These are phyloP conservation scores for Bimastos eiseni DNA, from an alignment of 2,888 invertebrate genomes.

Conservation along the genomic window DNA sequence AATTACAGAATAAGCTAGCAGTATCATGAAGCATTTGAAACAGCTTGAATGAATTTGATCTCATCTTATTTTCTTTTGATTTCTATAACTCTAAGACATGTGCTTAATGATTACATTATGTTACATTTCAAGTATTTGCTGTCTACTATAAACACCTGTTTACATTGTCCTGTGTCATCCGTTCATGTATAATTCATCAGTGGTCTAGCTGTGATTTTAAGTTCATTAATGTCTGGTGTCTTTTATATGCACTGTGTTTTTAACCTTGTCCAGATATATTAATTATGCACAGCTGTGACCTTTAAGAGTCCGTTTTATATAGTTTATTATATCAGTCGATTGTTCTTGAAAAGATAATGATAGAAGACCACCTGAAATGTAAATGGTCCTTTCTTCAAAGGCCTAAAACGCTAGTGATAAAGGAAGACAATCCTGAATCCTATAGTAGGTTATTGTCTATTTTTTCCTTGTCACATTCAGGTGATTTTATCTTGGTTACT, in stretches of 20 bases:
- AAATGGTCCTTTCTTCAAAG: background rate
- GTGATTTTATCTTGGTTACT: background rate
- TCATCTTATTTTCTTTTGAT: background rate
- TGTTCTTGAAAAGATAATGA: background rate
- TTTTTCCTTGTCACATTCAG: background rate
- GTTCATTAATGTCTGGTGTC: background rate
- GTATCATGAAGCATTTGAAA: background rate
- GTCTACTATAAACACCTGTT: background rate
- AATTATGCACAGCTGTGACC: background rate
- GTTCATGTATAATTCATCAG: background rate
- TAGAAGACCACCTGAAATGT: background rate
- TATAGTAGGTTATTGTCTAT: background rate
- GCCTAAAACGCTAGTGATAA: background rate
- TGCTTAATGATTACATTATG: background rate
- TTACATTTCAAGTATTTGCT: background rate
- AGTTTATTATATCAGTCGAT: background rate
- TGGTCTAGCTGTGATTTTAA: background rate
- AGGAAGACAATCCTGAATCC: background rate
- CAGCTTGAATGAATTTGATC: background rate
- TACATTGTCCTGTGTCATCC: background rate
- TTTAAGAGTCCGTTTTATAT: background rate
- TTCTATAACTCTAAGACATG: background rate
- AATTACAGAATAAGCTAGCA: background rate
- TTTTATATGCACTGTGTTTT: background rate
- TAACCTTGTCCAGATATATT: background rate